phyloP scores from a whole-genome alignment of 2,888 invertebrate genomes.

The Leptodirus hochenwartii region DNA sequence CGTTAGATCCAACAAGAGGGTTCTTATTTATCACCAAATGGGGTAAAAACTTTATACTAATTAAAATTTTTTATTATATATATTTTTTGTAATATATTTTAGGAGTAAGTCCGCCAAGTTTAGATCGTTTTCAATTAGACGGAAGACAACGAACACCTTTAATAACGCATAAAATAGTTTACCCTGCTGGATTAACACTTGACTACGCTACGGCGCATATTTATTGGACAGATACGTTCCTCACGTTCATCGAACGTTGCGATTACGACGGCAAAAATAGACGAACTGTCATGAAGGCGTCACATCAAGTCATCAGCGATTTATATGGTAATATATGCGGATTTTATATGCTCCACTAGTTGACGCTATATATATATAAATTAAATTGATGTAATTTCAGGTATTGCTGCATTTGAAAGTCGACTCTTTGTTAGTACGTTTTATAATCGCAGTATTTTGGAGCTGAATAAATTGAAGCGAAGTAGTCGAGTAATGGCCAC shows the following conservation, averaged over 20 bases:
- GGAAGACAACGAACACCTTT: slow-evolving; percentile 33
- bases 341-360: slow-evolving; percentile 13
- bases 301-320: slow-evolving; percentile 18
- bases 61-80: too few species aligned
- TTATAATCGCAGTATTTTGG: slow-evolving; percentile 43
- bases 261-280: slow-evolving; percentile 57
- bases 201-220: slow-evolving; percentile 52
- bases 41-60: slow-evolving; percentile 28
- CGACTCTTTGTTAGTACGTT: slow-evolving; percentile 55
- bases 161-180: slow-evolving; percentile 51
- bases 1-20: slow-evolving; percentile 59
- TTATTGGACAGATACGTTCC: slow-evolving; percentile 67
- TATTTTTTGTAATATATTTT: too few species aligned
- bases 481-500: neutral
- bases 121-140: neutral
- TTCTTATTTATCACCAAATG: slow-evolving; percentile 63
- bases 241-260: slow-evolving; percentile 60
- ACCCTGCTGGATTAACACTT: slow-evolving; percentile 53
- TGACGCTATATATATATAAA: slow-evolving; percentile 5
- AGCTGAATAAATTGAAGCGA: slow-evolving; percentile 36
- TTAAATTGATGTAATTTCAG: slow-evolving; percentile 15
- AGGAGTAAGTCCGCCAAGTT: too few species aligned
- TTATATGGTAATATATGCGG: too few species aligned
- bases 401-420: slow-evolving; percentile 56
- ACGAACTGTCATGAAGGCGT: slow-evolving; percentile 34